Evolutionary conservation across 2,888 invertebrate species (phyloP), one percentile per base, ranked within the genome.

Genomic region (Rotaria magnacalcarata): DNA sequence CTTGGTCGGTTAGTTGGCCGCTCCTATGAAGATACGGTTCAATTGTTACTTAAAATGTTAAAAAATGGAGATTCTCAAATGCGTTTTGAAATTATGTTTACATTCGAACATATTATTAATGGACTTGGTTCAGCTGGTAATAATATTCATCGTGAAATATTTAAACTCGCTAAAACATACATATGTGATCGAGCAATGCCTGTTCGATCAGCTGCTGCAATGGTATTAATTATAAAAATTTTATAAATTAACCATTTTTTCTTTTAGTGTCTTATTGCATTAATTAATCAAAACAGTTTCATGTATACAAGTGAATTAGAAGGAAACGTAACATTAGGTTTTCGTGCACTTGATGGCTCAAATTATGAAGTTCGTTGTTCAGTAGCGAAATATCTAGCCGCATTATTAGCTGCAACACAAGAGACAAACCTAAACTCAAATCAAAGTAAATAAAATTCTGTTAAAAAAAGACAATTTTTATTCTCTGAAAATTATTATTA

Each of bases 1-100:
- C 93, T 99, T 41, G 98, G 99, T 1, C 93, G 99, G 88, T 97
- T 99, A 96, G 98, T 97, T 94, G 99, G 98, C 0, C 93, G 98
- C 88, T 96, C 97, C 0, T 99, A 97, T 90, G 98, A 99, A 91
- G 99, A 99, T 90, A 98, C 98, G 0, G 95, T 98, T 54, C 94
- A 95, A 89, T 95, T 97, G 85, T 93, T 99, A 47, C 94, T 96
- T 87, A 94, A 95, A 89, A 96, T 96, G 2, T 92, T 99, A 87
- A 94, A 95, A 89, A 97, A 95, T 91, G 96, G 96, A 0, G 97
- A 92, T 92, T 97, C 97, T 0, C 97, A 97, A 91, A 95, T 95
- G 0, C 93, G 98, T 88, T 95, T 96, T 88, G 98, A 99, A 92
- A 97, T 97, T 87, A 96, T 99, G 96, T 93, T 95, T 87, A 97